Conservation (phyloP, 2,888 invertebrate genomes). For the Maniola hyperantus region DNA sequence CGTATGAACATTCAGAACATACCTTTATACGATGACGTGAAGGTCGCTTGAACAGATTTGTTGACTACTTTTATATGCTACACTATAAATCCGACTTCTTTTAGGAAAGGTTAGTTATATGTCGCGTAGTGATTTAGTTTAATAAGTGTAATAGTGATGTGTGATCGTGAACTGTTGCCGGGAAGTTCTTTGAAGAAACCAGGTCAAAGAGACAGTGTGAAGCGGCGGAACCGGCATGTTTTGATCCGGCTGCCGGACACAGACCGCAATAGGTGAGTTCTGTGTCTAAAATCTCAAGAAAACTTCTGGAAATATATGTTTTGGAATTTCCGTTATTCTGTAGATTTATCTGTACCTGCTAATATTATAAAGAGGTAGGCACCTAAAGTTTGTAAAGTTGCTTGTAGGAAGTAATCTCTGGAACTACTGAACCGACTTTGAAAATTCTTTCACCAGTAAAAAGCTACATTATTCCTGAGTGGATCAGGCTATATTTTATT, state of each 20-base stretch:
- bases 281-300: background rate
- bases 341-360: background rate
- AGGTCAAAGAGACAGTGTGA: constrained; percentile 44
- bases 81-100: constrained; percentile 42
- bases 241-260: constrained; percentile 63
- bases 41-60: constrained; percentile 41
- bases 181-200: constrained; percentile 62
- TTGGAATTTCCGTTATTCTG: background rate
- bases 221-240: constrained; percentile 60
- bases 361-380: no score
- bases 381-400: no score
- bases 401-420: no score
- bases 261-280: constrained; percentile 54
- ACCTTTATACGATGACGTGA: constrained; percentile 41
- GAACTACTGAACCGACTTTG: no score
- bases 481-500: no score
- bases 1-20: constrained; percentile 22
- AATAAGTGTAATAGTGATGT: constrained; percentile 47
- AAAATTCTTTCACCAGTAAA: no score
- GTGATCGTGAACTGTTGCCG: constrained; percentile 60
- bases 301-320: background rate
- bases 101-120: constrained; percentile 28
- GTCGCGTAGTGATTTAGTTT: constrained; percentile 34
- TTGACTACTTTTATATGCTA: constrained; percentile 39
- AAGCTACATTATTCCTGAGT: no score